A percentile compares a stretch with the other conserved stretches of the same genome.
Conservation (phyloP, 2,113 vertebrate species). For the Ploceus nigricollis region DNA sequence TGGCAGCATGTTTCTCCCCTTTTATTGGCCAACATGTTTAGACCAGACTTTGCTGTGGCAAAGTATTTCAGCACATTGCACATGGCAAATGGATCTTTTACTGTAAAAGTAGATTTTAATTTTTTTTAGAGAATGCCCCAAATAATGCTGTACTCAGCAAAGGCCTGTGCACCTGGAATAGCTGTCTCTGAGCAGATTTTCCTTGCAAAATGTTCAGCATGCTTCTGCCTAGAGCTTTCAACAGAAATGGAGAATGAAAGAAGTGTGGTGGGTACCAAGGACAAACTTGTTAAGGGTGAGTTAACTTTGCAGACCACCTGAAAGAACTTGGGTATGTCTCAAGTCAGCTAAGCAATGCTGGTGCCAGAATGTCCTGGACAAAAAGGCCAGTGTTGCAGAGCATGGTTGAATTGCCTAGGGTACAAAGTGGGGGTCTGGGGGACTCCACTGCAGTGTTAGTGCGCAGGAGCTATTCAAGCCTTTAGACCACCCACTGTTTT, state of each 20-base stretch:
- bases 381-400: slow-evolving; percentile 39
- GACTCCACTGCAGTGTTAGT: background rate
- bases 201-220: background rate
- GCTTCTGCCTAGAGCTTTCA: background rate
- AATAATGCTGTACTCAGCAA: slow-evolving; percentile 56
- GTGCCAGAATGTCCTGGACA: background rate
- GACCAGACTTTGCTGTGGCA: slow-evolving; percentile 66
- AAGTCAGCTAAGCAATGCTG: background rate
- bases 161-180: slow-evolving; percentile 45
- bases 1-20: slow-evolving; percentile 58
- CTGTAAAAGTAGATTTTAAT: slow-evolving; percentile 5
- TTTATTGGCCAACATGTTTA: slow-evolving; percentile 66
- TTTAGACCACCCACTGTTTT: slow-evolving; percentile 27
- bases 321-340: background rate
- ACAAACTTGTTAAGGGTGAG: background rate
- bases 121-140: slow-evolving; percentile 2
- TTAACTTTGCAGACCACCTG: slow-evolving; percentile 26
- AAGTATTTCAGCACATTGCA: slow-evolving; percentile 46
- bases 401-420: background rate
- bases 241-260: background rate
- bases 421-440: background rate
- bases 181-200: slow-evolving; percentile 22
- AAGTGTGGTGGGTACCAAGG: background rate
- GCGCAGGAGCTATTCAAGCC: slow-evolving; percentile 4
- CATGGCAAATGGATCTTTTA: slow-evolving; percentile 56